phyloP scores from a whole-genome alignment of 64 coral and sea anemone genomes.

The Actinia tenebrosa region DNA sequence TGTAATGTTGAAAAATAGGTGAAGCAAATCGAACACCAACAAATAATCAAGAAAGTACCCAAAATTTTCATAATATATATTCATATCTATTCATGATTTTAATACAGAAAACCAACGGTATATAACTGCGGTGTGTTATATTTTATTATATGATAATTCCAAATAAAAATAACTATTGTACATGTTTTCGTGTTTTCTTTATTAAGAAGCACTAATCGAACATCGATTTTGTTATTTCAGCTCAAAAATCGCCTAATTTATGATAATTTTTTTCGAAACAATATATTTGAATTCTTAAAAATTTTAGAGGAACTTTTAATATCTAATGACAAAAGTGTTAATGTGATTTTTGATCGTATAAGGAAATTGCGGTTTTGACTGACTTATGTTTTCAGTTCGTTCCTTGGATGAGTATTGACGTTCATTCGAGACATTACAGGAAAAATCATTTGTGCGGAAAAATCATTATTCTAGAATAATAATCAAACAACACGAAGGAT shows the following conservation, averaged over 20 bases:
- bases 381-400: neutral
- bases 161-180: neutral
- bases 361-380: neutral
- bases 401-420: neutral
- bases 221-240: neutral
- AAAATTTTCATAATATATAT: neutral
- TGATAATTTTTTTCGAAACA: neutral
- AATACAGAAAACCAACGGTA: neutral
- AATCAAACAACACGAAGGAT: no score
- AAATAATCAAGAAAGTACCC: neutral
- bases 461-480: neutral
- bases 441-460: neutral
- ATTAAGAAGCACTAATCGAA: neutral
- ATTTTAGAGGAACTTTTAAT: neutral
- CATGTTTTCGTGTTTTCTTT: neutral
- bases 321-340: neutral
- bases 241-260: neutral
- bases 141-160: neutral
- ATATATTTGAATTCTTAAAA: neutral
- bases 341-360: neutral
- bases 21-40: constrained; percentile 17
- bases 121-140: neutral
- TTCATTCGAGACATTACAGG: neutral
- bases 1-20: neutral
- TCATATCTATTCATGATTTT: neutral